A percentile compares a stretch with the other conserved stretches of the same genome.
Conservation (phyloP, 1,140 invertebrate species). For the roundworm (Caenorhabditis elegans) region DNA sequence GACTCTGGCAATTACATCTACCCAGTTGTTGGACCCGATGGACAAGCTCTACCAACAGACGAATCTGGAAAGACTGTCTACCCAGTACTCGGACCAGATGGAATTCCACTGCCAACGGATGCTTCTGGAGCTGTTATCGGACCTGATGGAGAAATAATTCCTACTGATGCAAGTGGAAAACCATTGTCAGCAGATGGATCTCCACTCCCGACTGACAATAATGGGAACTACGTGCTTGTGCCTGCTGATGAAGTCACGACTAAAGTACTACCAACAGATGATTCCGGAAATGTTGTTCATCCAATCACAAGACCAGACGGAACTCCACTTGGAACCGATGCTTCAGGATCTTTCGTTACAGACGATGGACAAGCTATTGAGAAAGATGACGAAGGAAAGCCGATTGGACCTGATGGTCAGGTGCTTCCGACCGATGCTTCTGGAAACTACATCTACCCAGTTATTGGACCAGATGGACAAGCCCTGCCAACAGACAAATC, state of each 20-base stretch:
- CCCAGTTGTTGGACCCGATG: conserved; percentile 35
- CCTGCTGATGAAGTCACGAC: neutral
- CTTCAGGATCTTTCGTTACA: neutral
- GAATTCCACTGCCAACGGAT: conserved; percentile 39
- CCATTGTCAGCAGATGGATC: conserved; percentile 38
- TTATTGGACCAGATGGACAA: conserved; percentile 37
- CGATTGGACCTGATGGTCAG: conserved; percentile 41
- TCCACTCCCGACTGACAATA: conserved; percentile 46
- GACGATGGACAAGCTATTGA: conserved; percentile 19
- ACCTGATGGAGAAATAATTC: conserved; percentile 39
- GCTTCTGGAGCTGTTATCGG: conserved; percentile 35
- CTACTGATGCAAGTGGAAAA: conserved; percentile 26
- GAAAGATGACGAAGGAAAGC: conserved; percentile 29
- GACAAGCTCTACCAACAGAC: neutral
- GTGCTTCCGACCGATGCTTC: conserved; percentile 24
- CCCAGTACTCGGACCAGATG: neutral
- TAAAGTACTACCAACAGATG: conserved; percentile 42
- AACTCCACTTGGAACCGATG: conserved; percentile 38
- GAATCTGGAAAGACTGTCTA: neutral
- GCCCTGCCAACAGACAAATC: conserved; percentile 47
- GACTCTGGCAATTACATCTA: conserved; percentile 36
- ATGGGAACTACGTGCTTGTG: neutral
- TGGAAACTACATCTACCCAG: conserved; percentile 44
- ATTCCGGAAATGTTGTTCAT: conserved; percentile 22
- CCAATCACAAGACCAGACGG: conserved; percentile 39